A percentile compares a stretch with the other conserved stretches of the same genome.
Conservation (phyloP, 1,140 invertebrate genomes). For the Megathymus violae region DNA sequence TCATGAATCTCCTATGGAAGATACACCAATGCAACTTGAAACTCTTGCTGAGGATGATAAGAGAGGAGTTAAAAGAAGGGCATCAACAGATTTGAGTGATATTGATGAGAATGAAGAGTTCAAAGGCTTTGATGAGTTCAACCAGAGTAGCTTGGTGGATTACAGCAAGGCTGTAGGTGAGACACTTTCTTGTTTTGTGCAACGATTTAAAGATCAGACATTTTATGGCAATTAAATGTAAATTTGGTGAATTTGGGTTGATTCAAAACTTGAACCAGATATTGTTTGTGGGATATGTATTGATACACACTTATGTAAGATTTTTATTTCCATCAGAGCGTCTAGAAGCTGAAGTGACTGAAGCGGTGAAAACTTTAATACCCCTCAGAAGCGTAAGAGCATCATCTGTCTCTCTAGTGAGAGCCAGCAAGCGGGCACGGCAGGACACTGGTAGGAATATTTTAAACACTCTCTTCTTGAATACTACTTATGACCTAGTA, state of each 20-base stretch:
- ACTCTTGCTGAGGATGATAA: conserved; percentile 34
- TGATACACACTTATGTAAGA: background rate
- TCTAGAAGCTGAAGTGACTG: conserved; percentile 66
- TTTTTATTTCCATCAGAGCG: conserved; percentile 67
- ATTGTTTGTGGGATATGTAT: background rate
- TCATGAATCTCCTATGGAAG: conserved; percentile 6
- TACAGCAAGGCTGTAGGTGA: conserved; percentile 66
- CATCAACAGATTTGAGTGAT: conserved; percentile 67
- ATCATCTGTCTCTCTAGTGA: conserved; percentile 36
- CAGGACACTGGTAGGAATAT: conserved; percentile 64
- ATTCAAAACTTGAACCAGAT: too few species aligned
- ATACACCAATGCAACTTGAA: background rate
- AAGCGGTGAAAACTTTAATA: conserved; percentile 52
- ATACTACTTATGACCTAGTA: background rate
- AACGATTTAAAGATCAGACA: too few species aligned
- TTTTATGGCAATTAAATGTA: too few species aligned
- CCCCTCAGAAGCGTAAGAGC: conserved; percentile 60
- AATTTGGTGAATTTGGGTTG: too few species aligned
- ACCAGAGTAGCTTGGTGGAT: conserved; percentile 45
- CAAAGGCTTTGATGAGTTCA: conserved; percentile 62
- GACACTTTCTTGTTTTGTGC: too few species aligned
- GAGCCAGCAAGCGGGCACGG: conserved; percentile 57
- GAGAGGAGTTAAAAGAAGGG: conserved; percentile 64
- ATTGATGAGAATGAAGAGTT: conserved; percentile 59
- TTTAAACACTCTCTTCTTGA: background rate